Conservation (phyloP, 2,888 invertebrate species). For the Onthophagus sagittarius region DNA sequence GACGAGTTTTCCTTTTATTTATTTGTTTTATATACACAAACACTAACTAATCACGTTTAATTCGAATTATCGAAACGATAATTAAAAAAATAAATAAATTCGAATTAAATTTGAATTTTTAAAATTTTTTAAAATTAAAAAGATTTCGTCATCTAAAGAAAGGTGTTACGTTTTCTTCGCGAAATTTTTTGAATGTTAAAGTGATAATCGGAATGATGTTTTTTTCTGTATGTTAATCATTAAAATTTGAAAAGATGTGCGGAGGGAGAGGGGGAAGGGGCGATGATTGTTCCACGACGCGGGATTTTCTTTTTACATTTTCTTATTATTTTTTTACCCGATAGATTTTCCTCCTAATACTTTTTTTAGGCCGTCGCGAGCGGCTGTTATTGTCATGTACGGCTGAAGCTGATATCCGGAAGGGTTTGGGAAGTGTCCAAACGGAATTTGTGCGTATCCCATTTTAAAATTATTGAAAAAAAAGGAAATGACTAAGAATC, state of each 20-base stretch:
- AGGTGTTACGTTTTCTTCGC: neutral
- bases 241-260: neutral
- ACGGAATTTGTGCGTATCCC: neutral
- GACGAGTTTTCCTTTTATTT: neutral
- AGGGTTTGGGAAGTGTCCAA: neutral
- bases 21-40: neutral
- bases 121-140: too few species aligned
- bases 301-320: slow-evolving; percentile 9
- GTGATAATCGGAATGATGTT: neutral
- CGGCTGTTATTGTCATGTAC: slow-evolving; percentile 7
- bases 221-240: neutral
- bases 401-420: slow-evolving; percentile 7
- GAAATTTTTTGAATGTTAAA: neutral
- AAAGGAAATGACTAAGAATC: too few species aligned
- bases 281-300: slow-evolving; percentile 7
- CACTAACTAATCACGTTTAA: neutral
- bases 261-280: neutral
- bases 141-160: neutral
- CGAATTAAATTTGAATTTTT: neutral
- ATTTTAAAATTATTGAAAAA: neutral
- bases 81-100: neutral
- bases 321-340: slow-evolving; percentile 1
- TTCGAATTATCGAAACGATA: neutral
- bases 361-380: slow-evolving; percentile 5
- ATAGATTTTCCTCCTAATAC: neutral